These are phyloP conservation scores for Petrocephalus sullivani DNA, from an alignment of 2,797 vertebrate species.

Conservation along the genomic window DNA sequence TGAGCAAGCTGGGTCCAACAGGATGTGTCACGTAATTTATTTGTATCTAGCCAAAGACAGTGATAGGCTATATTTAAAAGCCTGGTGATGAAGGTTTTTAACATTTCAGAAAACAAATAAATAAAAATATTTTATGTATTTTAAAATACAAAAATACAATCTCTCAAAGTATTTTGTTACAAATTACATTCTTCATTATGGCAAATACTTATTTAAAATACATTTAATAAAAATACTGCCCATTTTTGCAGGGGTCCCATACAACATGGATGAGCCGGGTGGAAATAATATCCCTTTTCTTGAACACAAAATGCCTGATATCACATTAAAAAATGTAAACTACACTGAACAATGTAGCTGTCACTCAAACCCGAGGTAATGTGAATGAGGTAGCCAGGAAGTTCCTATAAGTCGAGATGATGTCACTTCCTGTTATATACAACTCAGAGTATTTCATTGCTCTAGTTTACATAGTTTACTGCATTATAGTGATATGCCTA, in stretches of 20 bases:
- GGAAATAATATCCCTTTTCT: background rate
- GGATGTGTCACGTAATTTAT: too few relatives aligned
- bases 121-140: too few relatives aligned
- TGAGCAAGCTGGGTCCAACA: too few relatives aligned
- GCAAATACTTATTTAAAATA: background rate
- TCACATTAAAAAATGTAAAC: background rate
- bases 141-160: too few relatives aligned
- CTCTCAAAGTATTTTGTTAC: too few relatives aligned
- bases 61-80: too few relatives aligned
- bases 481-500: background rate
- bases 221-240: too few relatives aligned
- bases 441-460: background rate
- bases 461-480: conserved; percentile 1
- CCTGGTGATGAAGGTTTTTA: too few relatives aligned
- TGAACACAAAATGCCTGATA: background rate
- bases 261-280: background rate
- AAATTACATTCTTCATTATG: background rate
- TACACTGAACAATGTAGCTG: background rate
- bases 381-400: background rate
- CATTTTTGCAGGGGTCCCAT: background rate
- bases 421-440: background rate
- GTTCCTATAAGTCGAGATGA: background rate
- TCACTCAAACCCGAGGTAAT: background rate
- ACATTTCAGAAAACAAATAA: too few relatives aligned
- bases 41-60: too few relatives aligned